phyloP scores from a whole-genome alignment of 2,113 vertebrate genomes.

The Gadus macrocephalus region DNA sequence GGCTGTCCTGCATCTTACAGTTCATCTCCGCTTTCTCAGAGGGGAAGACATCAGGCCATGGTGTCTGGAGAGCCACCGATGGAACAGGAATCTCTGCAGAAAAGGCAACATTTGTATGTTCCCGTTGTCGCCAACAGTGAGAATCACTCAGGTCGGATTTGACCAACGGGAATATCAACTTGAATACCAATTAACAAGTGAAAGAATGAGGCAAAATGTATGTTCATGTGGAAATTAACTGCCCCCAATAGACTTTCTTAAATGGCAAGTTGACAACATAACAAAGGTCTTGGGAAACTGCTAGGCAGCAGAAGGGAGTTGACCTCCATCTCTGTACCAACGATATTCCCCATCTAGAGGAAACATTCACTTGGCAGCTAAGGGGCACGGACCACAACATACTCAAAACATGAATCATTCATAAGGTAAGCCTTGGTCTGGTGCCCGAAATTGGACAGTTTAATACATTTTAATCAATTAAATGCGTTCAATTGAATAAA shows the following conservation, averaged over 20 bases:
- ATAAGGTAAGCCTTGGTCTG: constrained; percentile 14
- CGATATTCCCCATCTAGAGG: constrained; percentile 38
- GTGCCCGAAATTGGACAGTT: constrained; percentile 9
- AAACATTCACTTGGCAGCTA: not conserved
- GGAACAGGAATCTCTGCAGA: constrained; percentile 6
- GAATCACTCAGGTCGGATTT: too few species aligned
- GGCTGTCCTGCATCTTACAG: constrained; percentile 1
- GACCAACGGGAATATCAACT: too few species aligned
- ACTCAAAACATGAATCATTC: not conserved
- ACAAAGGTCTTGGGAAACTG: too few species aligned
- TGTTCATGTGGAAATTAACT: too few species aligned
- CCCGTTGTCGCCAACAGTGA: too few species aligned
- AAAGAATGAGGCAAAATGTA: too few species aligned
- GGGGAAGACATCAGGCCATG: constrained; percentile 14
- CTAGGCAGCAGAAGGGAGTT: not conserved
- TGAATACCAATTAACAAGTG: constrained; percentile 7
- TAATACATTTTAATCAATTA: not conserved
- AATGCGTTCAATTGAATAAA: not conserved
- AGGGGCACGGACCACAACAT: constrained; percentile 23
- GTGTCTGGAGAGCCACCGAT: not conserved
- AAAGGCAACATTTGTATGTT: too few species aligned
- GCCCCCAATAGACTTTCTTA: too few species aligned
- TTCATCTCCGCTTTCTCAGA: constrained; percentile 9
- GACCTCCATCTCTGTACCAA: constrained; percentile 25
- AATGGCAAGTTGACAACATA: too few species aligned